Evolutionary conservation across 2,113 vertebrate species (phyloP), one percentile per base, ranked within the genome.

Genomic region (Zapornia atra): DNA sequence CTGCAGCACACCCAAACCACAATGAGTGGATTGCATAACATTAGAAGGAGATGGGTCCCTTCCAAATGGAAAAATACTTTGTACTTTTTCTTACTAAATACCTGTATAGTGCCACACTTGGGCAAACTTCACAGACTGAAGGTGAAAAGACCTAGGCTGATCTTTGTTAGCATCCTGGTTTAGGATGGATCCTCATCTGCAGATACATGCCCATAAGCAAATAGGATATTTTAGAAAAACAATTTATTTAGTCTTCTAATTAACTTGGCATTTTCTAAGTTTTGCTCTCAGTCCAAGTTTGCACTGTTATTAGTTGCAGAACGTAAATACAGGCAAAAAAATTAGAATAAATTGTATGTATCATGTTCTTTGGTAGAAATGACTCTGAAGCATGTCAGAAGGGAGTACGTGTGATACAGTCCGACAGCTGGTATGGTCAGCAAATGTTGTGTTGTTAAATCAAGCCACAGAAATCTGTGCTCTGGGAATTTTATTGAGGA

Each of bases 51-150:
- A 82, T 6, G 18, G 6, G 81, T 29, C 66, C 57, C 54, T 59
- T 85, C 90, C 77, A 93, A 91, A 77, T 82, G 91, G 94, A 96
- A 94, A 94, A 95, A 46, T 54, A 96, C 86, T 42, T 69, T 11
- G 15, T n/a, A 50, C n/a, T 59, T 92, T 50, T 65, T 56, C 54
- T 59, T 84, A 64, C 46, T 61, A 91, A 91, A 54, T 40, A 79
- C 48, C 50, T 59, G 9, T 21, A 9, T 1, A 51, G 54, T 28
- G n/a, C 48, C 53, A 86, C 31, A n/a, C 17, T 53, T 57, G 38
- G 33, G 19, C 31, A 78, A 68, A 57, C 36, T 57, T 75, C 83
- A 68, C 33, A 76, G 69, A 36, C 22, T 8, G 46, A 71, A 61
- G 33, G 38, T 3, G 5, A 46, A 64, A 84, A 85, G 57, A 40